Conservation (phyloP, 2,797 vertebrate genomes). For the Dromococcyx pavoninus region DNA sequence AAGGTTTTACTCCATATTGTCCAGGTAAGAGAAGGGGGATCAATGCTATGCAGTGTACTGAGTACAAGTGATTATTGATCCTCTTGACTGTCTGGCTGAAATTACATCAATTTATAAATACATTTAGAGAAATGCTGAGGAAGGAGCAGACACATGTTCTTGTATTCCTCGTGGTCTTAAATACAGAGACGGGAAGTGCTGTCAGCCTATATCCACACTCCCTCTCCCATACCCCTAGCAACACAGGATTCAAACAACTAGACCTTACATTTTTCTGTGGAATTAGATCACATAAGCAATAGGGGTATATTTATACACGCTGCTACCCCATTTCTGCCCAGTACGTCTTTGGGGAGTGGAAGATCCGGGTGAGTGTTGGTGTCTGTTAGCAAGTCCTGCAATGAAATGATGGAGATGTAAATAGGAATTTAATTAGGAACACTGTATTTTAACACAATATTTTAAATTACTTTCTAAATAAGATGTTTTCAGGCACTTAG, state of each 20-base stretch:
- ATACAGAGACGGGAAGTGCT: neutral
- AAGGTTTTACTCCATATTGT: neutral
- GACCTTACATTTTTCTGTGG: neutral
- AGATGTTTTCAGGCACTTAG: neutral
- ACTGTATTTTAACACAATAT: too few species aligned
- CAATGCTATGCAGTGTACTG: neutral
- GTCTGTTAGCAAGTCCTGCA: neutral
- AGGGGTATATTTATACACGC: neutral
- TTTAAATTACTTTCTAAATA: neutral
- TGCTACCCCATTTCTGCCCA: neutral
- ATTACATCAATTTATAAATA: neutral
- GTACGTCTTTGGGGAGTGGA: rapidly evolving
- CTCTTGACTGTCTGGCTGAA: neutral
- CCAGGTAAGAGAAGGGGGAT: neutral
- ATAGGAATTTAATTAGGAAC: neutral
- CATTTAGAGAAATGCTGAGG: neutral
- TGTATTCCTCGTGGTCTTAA: neutral
- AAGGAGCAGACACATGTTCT: neutral
- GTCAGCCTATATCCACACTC: neutral
- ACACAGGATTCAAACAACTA: neutral
- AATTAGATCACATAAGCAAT: neutral
- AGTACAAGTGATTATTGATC: neutral
- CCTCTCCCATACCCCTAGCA: neutral
- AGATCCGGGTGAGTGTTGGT: neutral
- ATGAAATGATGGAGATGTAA: neutral